These are phyloP conservation scores for Ascidia mentula DNA, from an alignment of 23 tunicate species.

Conservation along the genomic window DNA sequence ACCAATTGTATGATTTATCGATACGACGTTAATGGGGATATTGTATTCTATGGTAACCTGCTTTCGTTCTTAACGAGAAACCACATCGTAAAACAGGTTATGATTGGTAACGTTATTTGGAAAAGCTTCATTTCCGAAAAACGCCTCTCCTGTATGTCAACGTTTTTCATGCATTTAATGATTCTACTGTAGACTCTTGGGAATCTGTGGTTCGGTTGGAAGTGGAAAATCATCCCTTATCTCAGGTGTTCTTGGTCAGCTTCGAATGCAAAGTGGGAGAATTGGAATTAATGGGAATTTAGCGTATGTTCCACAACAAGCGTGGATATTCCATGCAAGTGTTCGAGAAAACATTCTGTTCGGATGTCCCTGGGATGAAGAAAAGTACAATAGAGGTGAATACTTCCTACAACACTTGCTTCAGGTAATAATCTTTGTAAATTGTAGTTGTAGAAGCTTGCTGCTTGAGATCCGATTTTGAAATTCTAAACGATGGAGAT, in stretches of 20 bases:
- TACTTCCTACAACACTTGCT: no score
- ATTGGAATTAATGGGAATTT: constrained; percentile 62
- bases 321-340: constrained; percentile 90
- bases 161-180: no score
- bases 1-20: no score
- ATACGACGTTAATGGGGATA: no score
- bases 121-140: no score
- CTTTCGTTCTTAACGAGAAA: no score
- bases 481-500: constrained; percentile 74
- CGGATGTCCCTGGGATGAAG: constrained; percentile 71
- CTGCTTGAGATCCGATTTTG: constrained; percentile 70
- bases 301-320: constrained; percentile 94
- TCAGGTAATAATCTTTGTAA: not conserved
- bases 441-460: constrained; percentile 39
- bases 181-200: constrained; percentile 47
- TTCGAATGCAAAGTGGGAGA: constrained; percentile 64
- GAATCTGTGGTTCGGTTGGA: constrained; percentile 92
- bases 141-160: no score
- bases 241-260: constrained; percentile 57
- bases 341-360: constrained; percentile 84
- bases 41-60: no score
- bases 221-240: constrained; percentile 86
- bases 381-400: constrained; percentile 80
- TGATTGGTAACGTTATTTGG: no score
- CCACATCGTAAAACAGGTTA: no score